Percentiles rank a stretch among this genome's conserved stretches.
These are phyloP conservation scores for Hydra vulgaris DNA, from an alignment of 30 jellyfish, hydroid and myxozoan species.

Conservation along the genomic window DNA sequence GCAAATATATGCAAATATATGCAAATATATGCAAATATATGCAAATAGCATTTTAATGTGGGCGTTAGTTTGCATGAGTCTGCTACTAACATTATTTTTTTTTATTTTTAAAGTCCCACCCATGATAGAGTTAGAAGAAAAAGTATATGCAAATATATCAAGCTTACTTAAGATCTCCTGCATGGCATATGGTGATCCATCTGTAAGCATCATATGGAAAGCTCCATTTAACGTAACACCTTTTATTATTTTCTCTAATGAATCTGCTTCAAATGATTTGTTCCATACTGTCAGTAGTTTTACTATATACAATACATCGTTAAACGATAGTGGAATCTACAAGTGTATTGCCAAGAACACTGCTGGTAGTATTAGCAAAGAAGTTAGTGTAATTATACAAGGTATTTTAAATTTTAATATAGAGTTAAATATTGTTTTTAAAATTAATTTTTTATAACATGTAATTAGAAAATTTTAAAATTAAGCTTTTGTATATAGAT, in stretches of 20 bases:
- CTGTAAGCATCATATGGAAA: neutral
- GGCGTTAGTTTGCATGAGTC: too few relatives aligned
- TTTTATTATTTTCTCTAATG: neutral
- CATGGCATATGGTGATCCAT: neutral
- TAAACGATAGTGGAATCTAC: neutral
- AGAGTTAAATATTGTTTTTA: too few relatives aligned
- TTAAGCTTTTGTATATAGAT: too few relatives aligned
- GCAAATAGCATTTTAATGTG: too few relatives aligned
- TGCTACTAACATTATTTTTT: too few relatives aligned
- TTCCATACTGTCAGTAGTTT: neutral
- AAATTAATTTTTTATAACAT: too few relatives aligned
- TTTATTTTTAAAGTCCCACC: neutral
- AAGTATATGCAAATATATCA: neutral
- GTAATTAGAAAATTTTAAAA: too few relatives aligned
- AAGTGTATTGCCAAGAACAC: neutral
- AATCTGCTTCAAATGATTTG: neutral
- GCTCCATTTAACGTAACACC: neutral
- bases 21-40: too few relatives aligned
- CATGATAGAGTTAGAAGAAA: neutral
- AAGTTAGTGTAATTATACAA: neutral
- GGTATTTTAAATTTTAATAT: neutral
- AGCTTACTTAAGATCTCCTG: neutral
- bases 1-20: too few relatives aligned
- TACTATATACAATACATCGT: neutral
- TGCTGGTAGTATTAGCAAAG: neutral